Conservation (phyloP, 2,113 vertebrate genomes). For the Hiodon tergisus region DNA sequence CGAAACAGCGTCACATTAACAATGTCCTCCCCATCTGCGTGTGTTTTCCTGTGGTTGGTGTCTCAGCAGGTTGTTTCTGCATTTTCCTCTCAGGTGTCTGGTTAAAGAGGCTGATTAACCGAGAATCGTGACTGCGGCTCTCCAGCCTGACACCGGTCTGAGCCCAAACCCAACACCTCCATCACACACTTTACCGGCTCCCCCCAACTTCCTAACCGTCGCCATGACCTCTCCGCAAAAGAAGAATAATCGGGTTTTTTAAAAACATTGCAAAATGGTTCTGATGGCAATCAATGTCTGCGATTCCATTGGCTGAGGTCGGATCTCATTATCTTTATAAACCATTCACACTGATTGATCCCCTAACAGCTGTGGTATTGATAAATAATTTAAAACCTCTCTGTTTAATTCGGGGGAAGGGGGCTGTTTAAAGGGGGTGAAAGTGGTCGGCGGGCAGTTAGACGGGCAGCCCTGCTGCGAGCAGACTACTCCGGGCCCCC, state of each 20-base stretch:
- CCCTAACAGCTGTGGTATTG: conserved; percentile 67
- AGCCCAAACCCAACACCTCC: conserved; percentile 41
- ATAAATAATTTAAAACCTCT: conserved; percentile 87
- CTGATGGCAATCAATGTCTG: conserved; percentile 67
- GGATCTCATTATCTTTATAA: conserved; percentile 71
- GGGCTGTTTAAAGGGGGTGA: conserved; percentile 55
- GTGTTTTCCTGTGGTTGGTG: no score
- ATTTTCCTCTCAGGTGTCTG: no score
- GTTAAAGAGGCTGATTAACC: no score
- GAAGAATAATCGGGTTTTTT: conserved; percentile 58
- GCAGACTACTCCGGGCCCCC: conserved; percentile 60
- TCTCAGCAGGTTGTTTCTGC: no score
- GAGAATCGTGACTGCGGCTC: no score
- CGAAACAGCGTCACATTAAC: no score
- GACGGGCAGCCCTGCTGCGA: conserved; percentile 65
- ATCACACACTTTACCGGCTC: conserved; percentile 31
- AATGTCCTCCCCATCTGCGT: no score
- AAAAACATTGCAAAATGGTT: conserved; percentile 50
- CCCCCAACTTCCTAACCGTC: conserved; percentile 1
- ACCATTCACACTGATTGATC: conserved; percentile 70
- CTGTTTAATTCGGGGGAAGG: conserved; percentile 67
- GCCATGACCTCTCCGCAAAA: conserved; percentile 31
- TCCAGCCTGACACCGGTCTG: conserved; percentile 47
- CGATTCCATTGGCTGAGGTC: conserved; percentile 54
- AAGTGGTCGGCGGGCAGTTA: conserved; percentile 61